A percentile compares a stretch with the other conserved stretches of the same genome.
Evolutionary conservation across 2,888 invertebrate species (phyloP).

Genomic region (Nasonovia ribisnigri): DNA sequence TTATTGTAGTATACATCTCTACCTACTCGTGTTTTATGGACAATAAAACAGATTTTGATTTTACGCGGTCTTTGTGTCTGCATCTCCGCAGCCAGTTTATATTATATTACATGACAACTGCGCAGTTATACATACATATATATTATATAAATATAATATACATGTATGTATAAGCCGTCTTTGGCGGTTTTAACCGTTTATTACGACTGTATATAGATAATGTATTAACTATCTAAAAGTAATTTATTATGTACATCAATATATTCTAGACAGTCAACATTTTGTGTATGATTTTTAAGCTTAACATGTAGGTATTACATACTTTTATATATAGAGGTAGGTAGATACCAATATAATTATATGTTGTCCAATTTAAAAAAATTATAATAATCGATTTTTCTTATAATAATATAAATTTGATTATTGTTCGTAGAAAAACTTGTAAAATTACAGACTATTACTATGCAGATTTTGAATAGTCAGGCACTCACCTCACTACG

Average conservation of each 20-base stretch:
- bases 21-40: background rate
- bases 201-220: background rate
- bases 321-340: background rate
- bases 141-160: background rate
- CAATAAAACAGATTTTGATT: slow-evolving; percentile 10
- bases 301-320: background rate
- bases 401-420: background rate
- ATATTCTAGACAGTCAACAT: background rate
- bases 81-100: background rate
- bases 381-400: background rate
- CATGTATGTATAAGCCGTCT: background rate
- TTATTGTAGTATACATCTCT: background rate
- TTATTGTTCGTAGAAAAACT: background rate
- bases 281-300: background rate
- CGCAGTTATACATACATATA: background rate
- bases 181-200: background rate
- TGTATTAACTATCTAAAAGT: background rate
- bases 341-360: background rate
- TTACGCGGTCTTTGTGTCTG: slow-evolving; percentile 1
- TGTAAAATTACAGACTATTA: background rate
- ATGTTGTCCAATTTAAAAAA: background rate
- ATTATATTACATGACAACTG: background rate
- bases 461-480: background rate
- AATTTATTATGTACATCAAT: slow-evolving; percentile 14
- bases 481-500: background rate